Conservation (phyloP, 2,888 invertebrate species). For the Coenonympha glycerion region DNA sequence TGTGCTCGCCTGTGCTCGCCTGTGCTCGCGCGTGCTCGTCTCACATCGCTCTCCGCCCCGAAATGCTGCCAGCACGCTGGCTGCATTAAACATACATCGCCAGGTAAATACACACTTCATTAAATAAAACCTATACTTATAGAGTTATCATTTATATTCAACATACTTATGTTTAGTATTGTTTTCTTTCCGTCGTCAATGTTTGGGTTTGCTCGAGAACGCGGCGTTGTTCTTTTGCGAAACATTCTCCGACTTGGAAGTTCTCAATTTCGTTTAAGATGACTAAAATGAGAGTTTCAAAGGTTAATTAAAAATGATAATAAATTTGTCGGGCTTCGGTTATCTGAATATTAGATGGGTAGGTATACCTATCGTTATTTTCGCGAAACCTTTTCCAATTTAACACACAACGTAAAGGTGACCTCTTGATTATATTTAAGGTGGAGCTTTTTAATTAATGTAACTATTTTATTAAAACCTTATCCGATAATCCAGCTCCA, state of each 20-base stretch:
- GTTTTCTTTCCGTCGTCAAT: background rate
- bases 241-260: background rate
- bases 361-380: too few relatives aligned
- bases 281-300: too few relatives aligned
- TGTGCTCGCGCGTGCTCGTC: constrained; percentile 31
- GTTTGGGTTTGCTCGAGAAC: background rate
- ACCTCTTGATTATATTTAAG: too few relatives aligned
- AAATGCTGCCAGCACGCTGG: constrained; percentile 57
- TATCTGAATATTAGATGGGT: too few relatives aligned
- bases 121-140: background rate
- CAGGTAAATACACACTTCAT: constrained; percentile 40
- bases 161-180: background rate
- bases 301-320: too few relatives aligned
- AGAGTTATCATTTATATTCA: too few relatives aligned
- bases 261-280: background rate
- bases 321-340: too few relatives aligned
- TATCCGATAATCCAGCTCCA: too few relatives aligned
- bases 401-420: too few relatives aligned
- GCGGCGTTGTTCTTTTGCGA: background rate
- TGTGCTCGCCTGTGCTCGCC: constrained; percentile 24
- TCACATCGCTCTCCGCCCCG: constrained; percentile 24
- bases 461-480: too few relatives aligned
- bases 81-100: constrained; percentile 49
- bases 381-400: too few relatives aligned
- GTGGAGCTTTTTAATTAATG: too few relatives aligned